Conservation (phyloP, 2,888 invertebrate genomes). For the Synergus japonicus region DNA sequence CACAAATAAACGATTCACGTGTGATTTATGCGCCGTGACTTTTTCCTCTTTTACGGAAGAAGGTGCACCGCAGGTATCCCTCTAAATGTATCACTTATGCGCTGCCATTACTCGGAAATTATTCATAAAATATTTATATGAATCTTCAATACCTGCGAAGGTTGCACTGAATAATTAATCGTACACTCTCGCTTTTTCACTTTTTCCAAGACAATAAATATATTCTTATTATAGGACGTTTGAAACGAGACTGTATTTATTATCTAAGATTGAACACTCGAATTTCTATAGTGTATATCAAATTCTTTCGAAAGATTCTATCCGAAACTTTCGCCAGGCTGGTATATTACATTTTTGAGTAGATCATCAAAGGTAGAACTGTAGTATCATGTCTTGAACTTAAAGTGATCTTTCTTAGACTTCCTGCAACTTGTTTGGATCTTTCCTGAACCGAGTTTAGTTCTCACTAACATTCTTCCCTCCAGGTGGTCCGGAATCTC, state of each 20-base stretch:
- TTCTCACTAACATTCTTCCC: conserved; percentile 32
- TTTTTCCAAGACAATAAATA: too few species aligned
- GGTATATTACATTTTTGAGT: too few species aligned
- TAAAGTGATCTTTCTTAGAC: not conserved
- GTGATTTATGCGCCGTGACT: conserved; percentile 32
- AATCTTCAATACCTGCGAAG: not conserved
- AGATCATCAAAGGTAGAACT: too few species aligned
- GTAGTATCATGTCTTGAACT: not conserved
- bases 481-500: conserved; percentile 34
- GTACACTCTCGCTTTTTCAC: too few species aligned
- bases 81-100: conserved; percentile 24
- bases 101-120: conserved; percentile 31
- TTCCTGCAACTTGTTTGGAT: not conserved
- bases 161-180: not conserved
- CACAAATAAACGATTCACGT: conserved; percentile 36
- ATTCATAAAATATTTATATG: conserved; percentile 23
- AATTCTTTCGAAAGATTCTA: too few species aligned
- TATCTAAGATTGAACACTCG: too few species aligned
- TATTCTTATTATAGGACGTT: too few species aligned
- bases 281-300: too few species aligned
- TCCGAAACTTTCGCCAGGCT: too few species aligned
- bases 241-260: too few species aligned
- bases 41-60: conserved; percentile 27
- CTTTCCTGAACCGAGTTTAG: conserved; percentile 9
- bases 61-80: conserved; percentile 1